Evolutionary conservation across 2,797 vertebrate species (phyloP), one percentile per base, ranked within the genome.

Genomic region (Falco berigora): DNA sequence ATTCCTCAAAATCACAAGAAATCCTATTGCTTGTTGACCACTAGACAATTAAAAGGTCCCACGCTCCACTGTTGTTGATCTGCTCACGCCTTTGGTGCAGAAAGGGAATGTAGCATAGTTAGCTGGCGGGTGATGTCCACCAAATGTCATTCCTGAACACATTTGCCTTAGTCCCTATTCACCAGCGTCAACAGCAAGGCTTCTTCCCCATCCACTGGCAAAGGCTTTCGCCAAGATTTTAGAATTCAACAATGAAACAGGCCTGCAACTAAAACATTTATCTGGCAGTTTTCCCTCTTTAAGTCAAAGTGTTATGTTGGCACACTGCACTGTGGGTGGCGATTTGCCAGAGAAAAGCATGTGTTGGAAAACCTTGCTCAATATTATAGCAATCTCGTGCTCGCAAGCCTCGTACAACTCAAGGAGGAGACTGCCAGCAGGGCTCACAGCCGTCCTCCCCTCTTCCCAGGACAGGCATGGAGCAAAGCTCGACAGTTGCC

Each of bases 281-380:
- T 98, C 98, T 98, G 98, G 98, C 98, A 98, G 97, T 98, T 98
- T 98, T 98, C 98, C 98, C 97, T 98, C 98, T 98, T 98, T 98
- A 98, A 98, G 98, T 98, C 97, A 98, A 98, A 98, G 98, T 98
- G 98, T 98, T 97, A 98, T 98, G 98, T 97, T 98, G 98, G 98
- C 98, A 98, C 97, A 93, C 88, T 74, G 97, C 50, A 56, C 97
- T 90, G 95, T 96, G 95, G 97, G 97, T 98, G 98, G 98, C 97
- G 97, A 97, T 97, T 98, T 98, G 98, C 98, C 98, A 98, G 85
- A 81, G 95, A 91, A 96, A 97, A 97, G 98, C 98, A 98, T 98
- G 98, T 98, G 97, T 97, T 98, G 97, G 97, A 97, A 98, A 98
- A 98, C 97, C 98, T 97, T 97, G 97, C 75, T 98, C 98, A 97